phyloP scores from a whole-genome alignment of 2,113 vertebrate genomes.

The Urocolius indicus region DNA sequence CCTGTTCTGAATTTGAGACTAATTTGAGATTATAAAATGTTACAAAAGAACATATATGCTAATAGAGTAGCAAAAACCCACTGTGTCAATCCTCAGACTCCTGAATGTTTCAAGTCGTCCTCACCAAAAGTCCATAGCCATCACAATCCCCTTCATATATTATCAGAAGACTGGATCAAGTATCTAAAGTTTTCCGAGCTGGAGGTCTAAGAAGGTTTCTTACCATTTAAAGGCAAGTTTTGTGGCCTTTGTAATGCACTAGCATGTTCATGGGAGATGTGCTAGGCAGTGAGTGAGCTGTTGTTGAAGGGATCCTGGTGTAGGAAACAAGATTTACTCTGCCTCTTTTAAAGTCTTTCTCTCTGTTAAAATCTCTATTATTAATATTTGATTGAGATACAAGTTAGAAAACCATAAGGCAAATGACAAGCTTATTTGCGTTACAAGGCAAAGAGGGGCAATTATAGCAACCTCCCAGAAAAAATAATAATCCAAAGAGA shows the following conservation, averaged over 20 bases:
- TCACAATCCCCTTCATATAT: neutral
- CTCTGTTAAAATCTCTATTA: neutral
- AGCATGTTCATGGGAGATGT: rapidly evolving
- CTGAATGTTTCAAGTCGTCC: neutral
- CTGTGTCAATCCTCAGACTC: neutral
- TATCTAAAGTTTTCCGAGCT: neutral
- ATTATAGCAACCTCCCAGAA: neutral
- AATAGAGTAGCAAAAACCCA: neutral
- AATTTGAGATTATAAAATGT: neutral
- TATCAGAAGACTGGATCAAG: neutral
- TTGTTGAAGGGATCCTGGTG: rapidly evolving
- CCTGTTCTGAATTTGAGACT: neutral
- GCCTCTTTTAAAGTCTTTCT: neutral
- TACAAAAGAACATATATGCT: neutral
- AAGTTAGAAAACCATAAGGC: neutral
- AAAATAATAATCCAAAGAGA: neutral
- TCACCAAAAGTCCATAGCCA: neutral
- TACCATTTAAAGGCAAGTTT: neutral
- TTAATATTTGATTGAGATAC: neutral
- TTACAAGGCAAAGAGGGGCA: neutral
- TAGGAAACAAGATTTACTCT: neutral
- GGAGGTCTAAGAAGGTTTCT: neutral
- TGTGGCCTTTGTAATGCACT: neutral
- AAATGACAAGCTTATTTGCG: neutral
- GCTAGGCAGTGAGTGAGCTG: rapidly evolving